Evolutionary conservation across 2,797 vertebrate species (phyloP), one percentile per base, ranked within the genome.

Genomic region (Gymnocypris eckloni): DNA sequence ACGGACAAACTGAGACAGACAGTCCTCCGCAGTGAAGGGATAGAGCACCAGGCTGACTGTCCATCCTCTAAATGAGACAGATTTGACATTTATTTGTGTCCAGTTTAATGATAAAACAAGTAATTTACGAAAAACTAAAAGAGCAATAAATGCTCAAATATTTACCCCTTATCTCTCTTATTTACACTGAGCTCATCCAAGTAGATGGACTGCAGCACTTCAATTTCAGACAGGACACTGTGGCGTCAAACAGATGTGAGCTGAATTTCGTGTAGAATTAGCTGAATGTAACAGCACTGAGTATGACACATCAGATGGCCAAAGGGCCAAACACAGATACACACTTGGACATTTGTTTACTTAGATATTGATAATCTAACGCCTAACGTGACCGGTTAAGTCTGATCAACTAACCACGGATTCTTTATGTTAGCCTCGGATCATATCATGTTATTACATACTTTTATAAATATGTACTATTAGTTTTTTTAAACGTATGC

Each of bases 151-250:
- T 4, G 0, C 28, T 64, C 2, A n/a, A 18, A 13, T 9, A 25
- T 52, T 96, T 92, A 97, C 97, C 97, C 95, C 86, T 93, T 92
- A 18, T 92, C 89, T 78, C 89, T 95, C 90, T 92, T 93, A 85
- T 82, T 87, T 88, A 97, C 96, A 72, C 91, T 93, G 91, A 99
- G 94, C 79, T 98, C 97, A 48, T 98, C 97, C 94, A 98, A 93
- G 86, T 99, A 99, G 92, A 99, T 99, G 66, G 98, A 98, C 92
- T 98, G 95, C 89, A 99, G 95, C 81, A 98, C 98, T 93, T 99
- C 97, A 77, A 98, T 96, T 89, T 99, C 98, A 89, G 95, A 95
- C 89, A 89, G 91, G 85, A 97, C 91, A 18, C 95, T 96, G 92
- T 2, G 48, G 69, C 7, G 45, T 20, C 8, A 78, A 77, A 69